phyloP scores from a whole-genome alignment of 2,888 invertebrate genomes.

The Drosophila maculinotata region DNA sequence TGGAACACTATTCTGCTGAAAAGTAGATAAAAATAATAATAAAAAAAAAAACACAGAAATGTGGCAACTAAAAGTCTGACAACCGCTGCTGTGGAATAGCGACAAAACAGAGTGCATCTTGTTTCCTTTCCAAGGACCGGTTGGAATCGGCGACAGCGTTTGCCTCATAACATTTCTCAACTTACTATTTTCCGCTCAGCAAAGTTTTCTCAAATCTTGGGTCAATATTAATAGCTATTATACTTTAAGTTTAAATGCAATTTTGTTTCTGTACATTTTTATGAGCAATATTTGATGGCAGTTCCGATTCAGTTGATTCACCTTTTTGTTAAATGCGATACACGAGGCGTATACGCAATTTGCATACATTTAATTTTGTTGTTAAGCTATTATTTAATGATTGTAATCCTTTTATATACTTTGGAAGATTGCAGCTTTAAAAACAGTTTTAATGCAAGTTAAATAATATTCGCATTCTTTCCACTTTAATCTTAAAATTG shows the following conservation, averaged over 20 bases:
- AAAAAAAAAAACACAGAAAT: conserved; percentile 18
- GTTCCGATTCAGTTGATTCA: conserved; percentile 12
- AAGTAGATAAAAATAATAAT: conserved; percentile 13
- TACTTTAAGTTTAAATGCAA: conserved; percentile 16
- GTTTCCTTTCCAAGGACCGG: conserved; percentile 13
- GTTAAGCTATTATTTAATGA: too few relatives aligned
- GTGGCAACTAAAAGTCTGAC: conserved; percentile 53
- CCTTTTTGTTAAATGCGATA: conserved; percentile 16
- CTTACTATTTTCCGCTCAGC: conserved; percentile 19
- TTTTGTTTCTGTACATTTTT: conserved; percentile 24
- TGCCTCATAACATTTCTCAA: conserved; percentile 43
- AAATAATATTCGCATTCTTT: too few relatives aligned
- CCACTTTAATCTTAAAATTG: neutral
- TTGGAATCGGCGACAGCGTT: conserved; percentile 25
- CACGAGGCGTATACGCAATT: conserved; percentile 46
- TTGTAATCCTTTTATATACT: too few relatives aligned
- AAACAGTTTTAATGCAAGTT: too few relatives aligned
- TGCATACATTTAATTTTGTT: conserved; percentile 1
- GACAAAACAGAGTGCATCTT: conserved; percentile 29
- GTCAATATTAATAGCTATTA: conserved; percentile 44
- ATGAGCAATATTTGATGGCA: conserved; percentile 19
- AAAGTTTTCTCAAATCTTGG: conserved; percentile 32
- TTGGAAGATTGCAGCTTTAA: too few relatives aligned
- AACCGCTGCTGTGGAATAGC: conserved; percentile 27
- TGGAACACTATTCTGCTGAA: conserved; percentile 28